Evolutionary conservation across 2,797 vertebrate species (phyloP).

Genomic region (Phrynocephalus vlangalii): DNA sequence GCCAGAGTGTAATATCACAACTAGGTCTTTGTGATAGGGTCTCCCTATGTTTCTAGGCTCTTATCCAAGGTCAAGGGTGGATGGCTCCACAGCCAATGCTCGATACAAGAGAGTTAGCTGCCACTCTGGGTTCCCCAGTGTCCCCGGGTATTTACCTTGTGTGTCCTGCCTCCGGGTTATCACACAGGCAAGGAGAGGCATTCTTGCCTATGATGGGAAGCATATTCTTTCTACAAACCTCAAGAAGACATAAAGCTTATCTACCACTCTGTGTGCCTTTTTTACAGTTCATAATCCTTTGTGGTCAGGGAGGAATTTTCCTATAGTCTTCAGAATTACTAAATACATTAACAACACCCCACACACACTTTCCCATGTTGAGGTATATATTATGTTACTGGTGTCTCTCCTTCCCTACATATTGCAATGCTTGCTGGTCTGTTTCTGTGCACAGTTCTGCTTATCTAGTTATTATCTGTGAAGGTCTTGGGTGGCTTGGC

Average conservation of each 20-base stretch:
- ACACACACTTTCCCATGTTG: not conserved
- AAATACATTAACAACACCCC: too few species aligned
- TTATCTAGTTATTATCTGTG: too few species aligned
- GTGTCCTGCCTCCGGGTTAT: not conserved
- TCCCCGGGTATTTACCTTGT: not conserved
- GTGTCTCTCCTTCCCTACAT: not conserved
- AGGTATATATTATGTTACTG: not conserved
- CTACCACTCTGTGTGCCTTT: not conserved
- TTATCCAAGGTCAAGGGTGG: not conserved
- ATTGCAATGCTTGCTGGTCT: too few species aligned
- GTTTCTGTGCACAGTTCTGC: too few species aligned
- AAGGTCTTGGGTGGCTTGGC: not conserved
- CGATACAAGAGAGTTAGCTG: not conserved
- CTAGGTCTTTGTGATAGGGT: not conserved
- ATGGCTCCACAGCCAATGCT: not conserved
- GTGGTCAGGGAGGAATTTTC: not conserved
- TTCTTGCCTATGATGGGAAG: not conserved
- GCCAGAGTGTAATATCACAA: slow-evolving; percentile 1
- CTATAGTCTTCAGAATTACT: not conserved
- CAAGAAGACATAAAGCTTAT: not conserved
- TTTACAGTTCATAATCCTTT: not conserved
- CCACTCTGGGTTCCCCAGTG: not conserved
- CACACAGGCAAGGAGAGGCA: not conserved
- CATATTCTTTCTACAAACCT: not conserved
- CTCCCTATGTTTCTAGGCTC: not conserved